Evolutionary conservation across 2,113 vertebrate genomes (phyloP), one percentile per base, ranked within the genome.

Genomic region (Phalacrocorax brasilianus): DNA sequence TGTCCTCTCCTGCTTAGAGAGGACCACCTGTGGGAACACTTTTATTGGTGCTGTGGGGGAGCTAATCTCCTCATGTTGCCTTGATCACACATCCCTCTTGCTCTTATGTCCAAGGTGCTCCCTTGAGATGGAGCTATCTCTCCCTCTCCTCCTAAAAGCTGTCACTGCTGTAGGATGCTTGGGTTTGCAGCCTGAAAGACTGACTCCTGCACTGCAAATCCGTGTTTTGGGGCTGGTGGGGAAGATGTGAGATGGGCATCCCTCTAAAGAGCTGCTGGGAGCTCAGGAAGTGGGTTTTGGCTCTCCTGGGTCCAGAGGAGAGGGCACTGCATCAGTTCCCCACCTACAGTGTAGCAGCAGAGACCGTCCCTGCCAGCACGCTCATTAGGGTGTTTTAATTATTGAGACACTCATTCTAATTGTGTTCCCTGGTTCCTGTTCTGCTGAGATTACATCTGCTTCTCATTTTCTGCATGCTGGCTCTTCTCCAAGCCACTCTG

Each of bases 401-500:
- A 89, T 75, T 47, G 74, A 80, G 85, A 38, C 22, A 26, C 56
- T 71, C 68, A 22, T 59, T 80, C 80, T 91, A 65, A 65, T 80
- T 44, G 80, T 49, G 85, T 80, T 70, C 79, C 74, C 61, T 70
- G 38, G 38, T 85, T 73, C 80, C 79, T 52, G 44, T 53, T 91
- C 85, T 94, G 68, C 93, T 71, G 62, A 88, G 85, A 40, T 88
- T 42, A 79, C 68, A 88, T 85, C 79, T 85, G 85, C 74, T 91
- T 63, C 84, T 80, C 56, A 14, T 53, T 49, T 42, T 70, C 80
- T 61, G 45, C 58, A 19, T 12, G 4, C 68, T 91, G 85, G 85
- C 68, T 81, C 40, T 32, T 47, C 45, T 71, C 74, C 89, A 89
- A 80, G 85, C 56, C 2, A 0, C 85, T 71, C 68, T 19, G 50